Conservation (phyloP, 1,140 invertebrate species). For the Ceratina calcarata region DNA sequence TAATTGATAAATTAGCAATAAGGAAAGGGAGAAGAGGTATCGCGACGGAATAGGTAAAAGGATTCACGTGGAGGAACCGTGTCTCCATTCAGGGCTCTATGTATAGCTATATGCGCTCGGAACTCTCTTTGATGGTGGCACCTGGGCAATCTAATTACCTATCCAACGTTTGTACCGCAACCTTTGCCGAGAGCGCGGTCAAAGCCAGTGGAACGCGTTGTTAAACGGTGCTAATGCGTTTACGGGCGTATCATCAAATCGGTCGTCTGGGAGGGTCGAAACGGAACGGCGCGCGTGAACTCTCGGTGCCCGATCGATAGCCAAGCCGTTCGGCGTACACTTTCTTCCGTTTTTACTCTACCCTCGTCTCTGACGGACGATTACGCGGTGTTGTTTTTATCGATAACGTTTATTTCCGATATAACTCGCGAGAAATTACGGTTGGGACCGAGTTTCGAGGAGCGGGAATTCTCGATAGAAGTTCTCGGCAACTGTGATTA, state of each 20-base stretch:
- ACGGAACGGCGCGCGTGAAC: neutral
- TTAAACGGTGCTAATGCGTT: constrained; percentile 50
- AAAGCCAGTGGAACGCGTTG: constrained; percentile 54
- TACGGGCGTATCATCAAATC: constrained; percentile 35
- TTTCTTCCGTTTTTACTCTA: neutral
- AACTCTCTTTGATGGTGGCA: neutral
- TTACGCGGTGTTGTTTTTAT: too few relatives aligned
- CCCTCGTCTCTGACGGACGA: neutral
- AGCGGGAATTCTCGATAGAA: neutral
- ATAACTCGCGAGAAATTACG: constrained; percentile 1
- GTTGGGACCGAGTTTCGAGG: neutral
- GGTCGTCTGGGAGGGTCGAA: neutral
- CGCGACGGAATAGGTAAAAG: too few relatives aligned
- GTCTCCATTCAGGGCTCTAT: too few relatives aligned
- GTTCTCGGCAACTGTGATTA: constrained; percentile 54
- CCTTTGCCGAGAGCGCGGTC: constrained; percentile 32
- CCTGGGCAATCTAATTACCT: constrained; percentile 33
- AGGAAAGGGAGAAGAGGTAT: too few relatives aligned
- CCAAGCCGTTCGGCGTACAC: neutral
- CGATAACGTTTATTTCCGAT: constrained; percentile 13
- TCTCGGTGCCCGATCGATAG: neutral
- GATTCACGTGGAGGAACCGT: too few relatives aligned
- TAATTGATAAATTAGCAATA: too few relatives aligned
- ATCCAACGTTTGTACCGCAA: constrained; percentile 49
- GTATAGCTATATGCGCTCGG: too few relatives aligned